These are phyloP conservation scores for Bellardia bayeri DNA, from an alignment of 2,888 invertebrate species.

Conservation along the genomic window DNA sequence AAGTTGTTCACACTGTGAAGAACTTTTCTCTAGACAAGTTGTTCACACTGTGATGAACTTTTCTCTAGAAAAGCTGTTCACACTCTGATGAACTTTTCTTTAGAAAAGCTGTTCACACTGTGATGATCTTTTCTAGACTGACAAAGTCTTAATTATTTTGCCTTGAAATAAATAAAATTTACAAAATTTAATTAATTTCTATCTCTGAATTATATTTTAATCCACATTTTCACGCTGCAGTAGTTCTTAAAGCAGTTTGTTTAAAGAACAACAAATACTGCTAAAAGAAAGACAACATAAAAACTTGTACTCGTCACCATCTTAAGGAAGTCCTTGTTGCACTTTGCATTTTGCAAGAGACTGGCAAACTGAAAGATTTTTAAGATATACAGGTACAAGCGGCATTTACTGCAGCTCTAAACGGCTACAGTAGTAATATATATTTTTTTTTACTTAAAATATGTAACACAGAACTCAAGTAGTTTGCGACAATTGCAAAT, in stretches of 20 bases:
- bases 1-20: too few relatives aligned
- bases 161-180: too few relatives aligned
- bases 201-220: not conserved
- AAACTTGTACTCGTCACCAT: not conserved
- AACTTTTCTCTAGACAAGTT: too few relatives aligned
- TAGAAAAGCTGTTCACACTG: too few relatives aligned
- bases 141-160: too few relatives aligned
- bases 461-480: conserved; percentile 64
- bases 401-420: conserved; percentile 52
- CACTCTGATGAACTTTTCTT: too few relatives aligned
- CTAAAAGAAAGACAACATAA: not conserved
- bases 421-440: conserved; percentile 47
- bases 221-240: conserved; percentile 9
- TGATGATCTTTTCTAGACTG: too few relatives aligned
- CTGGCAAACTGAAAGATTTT: conserved; percentile 1
- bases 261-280: conserved; percentile 4
- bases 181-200: too few relatives aligned
- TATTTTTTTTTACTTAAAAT: not conserved
- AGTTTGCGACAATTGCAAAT: conserved; percentile 73
- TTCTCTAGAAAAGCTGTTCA: too few relatives aligned
- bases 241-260: conserved; percentile 3
- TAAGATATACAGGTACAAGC: conserved; percentile 51
- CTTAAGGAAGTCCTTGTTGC: conserved; percentile 60
- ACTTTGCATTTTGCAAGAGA: conserved; percentile 49
- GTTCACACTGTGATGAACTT: too few relatives aligned